Evolutionary conservation across 2,888 invertebrate genomes (phyloP), one percentile per base, ranked within the genome.

Genomic region (Sesia bembeciformis): DNA sequence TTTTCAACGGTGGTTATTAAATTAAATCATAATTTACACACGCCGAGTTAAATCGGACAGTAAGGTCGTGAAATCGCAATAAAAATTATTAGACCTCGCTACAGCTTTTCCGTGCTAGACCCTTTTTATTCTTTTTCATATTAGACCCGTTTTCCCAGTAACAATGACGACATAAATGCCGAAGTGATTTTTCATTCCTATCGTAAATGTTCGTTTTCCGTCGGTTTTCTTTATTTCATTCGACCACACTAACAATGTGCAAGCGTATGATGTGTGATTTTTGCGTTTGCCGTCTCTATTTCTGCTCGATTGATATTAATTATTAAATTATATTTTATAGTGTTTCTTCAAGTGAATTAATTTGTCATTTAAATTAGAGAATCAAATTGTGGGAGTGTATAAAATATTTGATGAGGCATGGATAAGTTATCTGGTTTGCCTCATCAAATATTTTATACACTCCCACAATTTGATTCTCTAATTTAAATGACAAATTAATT

Each of bases 11-110:
- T 62, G 75, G 81, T 83, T 86, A 84, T 87, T 84, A 85, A 86
- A 86, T 86, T 83, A 83, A 82, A 84, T 84, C 80, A 84, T 84
- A 85, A 87, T 85, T 84, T 86, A 85, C 82, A 82, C 84, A 78
- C 80, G 75, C 76, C 70, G 74, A 78, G 79, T 80, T 78, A 82
- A 84, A 84, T 86, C 84, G 75, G 76, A 78, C 76, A 77, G 80
- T 74, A 71, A 77, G 78, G 78, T 79, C 76, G 79, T 84, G 81
- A 81, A 81, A 81, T 76, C 72, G 78, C 76, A 77, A 84, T 85
- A 83, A 83, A 84, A 83, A 84, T 79, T 81, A 83, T 84, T 79
- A 82, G 76, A 73, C 72, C 72, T 73, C 72, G 74, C 72, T 78
- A 72, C 71, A 70, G 72, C 71, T 76, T 78, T 75, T 67, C 67